phyloP scores from a whole-genome alignment of 2,797 vertebrate species.

The Benthosema pterotum region DNA sequence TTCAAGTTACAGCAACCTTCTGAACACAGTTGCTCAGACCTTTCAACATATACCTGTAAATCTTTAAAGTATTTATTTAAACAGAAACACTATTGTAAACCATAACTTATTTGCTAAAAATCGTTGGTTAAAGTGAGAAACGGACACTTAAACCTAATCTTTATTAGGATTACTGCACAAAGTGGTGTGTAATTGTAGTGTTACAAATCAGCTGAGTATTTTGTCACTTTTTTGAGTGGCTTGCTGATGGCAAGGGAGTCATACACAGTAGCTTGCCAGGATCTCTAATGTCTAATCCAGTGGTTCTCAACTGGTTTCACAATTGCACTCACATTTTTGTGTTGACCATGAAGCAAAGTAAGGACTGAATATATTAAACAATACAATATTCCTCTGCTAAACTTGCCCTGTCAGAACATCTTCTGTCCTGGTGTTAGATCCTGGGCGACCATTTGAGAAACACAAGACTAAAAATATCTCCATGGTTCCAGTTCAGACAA shows the following conservation, averaged over 20 bases:
- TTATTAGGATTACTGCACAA: constrained; percentile 55
- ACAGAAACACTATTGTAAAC: constrained; percentile 55
- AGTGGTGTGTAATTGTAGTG: constrained; percentile 63
- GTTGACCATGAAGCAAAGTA: too few relatives aligned
- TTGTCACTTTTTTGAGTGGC: constrained; percentile 50
- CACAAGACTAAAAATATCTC: background rate
- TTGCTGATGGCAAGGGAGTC: constrained; percentile 45
- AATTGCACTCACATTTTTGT: too few relatives aligned
- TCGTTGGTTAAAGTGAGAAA: constrained; percentile 45
- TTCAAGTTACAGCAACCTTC: constrained; percentile 45
- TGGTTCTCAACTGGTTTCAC: background rate
- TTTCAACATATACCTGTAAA: constrained; percentile 69
- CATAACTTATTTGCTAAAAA: constrained; percentile 57
- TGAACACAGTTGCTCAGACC: constrained; percentile 51
- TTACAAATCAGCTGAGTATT: constrained; percentile 39
- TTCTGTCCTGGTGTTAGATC: too few relatives aligned
- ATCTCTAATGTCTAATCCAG: constrained; percentile 26
- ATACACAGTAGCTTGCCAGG: constrained; percentile 52
- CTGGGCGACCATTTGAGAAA: too few relatives aligned
- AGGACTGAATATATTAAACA: too few relatives aligned
- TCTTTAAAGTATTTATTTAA: constrained; percentile 61
- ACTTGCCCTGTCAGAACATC: too few relatives aligned
- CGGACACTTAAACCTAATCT: constrained; percentile 46
- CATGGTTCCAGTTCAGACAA: constrained; percentile 24
- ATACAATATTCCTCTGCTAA: too few relatives aligned